Base-by-base conservation (phyloP, 2,888 invertebrate genomes). In the Parnassius smintheus region DNA sequence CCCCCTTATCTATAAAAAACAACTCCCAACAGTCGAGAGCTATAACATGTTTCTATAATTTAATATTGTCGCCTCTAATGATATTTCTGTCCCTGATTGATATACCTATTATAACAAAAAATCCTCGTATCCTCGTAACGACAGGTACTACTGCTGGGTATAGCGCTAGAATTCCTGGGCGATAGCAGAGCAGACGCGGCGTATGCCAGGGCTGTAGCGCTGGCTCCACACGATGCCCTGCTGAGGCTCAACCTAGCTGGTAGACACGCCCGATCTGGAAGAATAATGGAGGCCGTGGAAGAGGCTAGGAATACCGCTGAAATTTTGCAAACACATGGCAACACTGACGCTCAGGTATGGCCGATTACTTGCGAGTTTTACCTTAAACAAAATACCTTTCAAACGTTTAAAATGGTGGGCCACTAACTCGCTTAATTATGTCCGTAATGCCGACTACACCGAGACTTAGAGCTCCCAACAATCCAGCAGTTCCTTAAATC, bases 121-220 rank as follows among this genome's bases (percentile, higher is more conserved):
- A n/a, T 18, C 46, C 12, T 7, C 7, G 46, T 46, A 46, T 12
- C 0, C n/a, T 7, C n/a, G 2, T 46, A 7, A 35, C 59, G 57
- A 0, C 68, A 91, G 91, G 84, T 91, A 0, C 75, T 91, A 0
- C 74, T 91, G 11, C 85, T 91, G 72, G 90, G 80, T 12, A 81
- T 91, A 62, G 82, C 88, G 0, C 67, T 91, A 44, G 91, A 91
- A 68, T 85, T 85, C 0, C 71, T 91, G 1, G 84, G 81, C 0
- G 91, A 91, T 69, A 74, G 71, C 3, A 77, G 91, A 10, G 79
- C 90, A 1, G 91, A 91, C 50, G 78, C 89, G 0, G 91, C 89
- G 1, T 91, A 84, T 64, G 68, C 73, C 0, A 74, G 86, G 9
- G 91, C 91, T 0, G 77, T 72, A 0, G 67, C 69, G 0, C 66